Percentiles rank a stretch among this genome's conserved stretches.
Conservation (phyloP, 2,888 invertebrate species). For the Lathronympha strigana region DNA sequence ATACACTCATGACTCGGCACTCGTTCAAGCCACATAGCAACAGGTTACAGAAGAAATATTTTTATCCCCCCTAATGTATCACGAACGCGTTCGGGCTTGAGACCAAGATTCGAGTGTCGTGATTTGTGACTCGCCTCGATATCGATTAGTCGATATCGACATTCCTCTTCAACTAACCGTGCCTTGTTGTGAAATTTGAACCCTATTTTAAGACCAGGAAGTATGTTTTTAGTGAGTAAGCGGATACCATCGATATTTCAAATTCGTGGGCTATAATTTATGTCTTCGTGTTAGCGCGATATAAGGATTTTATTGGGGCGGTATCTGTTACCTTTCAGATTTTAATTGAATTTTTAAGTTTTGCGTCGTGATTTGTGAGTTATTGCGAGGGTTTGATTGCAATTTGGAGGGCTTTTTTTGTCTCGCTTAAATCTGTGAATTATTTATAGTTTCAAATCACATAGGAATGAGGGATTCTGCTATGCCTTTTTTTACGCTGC, state of each 20-base stretch:
- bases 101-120: conserved; percentile 57
- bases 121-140: conserved; percentile 53
- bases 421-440: neutral
- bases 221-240: neutral
- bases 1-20: conserved; percentile 48
- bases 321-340: conserved; percentile 33
- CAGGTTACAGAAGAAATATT: conserved; percentile 78
- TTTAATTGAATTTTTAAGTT: conserved; percentile 43
- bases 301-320: conserved; percentile 59
- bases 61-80: conserved; percentile 78
- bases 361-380: conserved; percentile 26
- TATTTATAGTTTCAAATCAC: conserved; percentile 1
- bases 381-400: conserved; percentile 15
- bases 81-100: conserved; percentile 57
- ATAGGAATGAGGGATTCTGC: too few relatives aligned
- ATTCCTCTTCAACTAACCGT: neutral
- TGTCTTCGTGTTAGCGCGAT: conserved; percentile 63
- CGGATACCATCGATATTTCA: conserved; percentile 35
- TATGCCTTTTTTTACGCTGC: too few relatives aligned
- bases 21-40: conserved; percentile 67
- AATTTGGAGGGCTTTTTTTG: conserved; percentile 8
- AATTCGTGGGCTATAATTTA: conserved; percentile 62
- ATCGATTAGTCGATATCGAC: conserved; percentile 60
- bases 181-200: conserved; percentile 8
- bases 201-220: conserved; percentile 1